Conservation (phyloP, 2,888 invertebrate species). For the Lampropteryx suffumata region DNA sequence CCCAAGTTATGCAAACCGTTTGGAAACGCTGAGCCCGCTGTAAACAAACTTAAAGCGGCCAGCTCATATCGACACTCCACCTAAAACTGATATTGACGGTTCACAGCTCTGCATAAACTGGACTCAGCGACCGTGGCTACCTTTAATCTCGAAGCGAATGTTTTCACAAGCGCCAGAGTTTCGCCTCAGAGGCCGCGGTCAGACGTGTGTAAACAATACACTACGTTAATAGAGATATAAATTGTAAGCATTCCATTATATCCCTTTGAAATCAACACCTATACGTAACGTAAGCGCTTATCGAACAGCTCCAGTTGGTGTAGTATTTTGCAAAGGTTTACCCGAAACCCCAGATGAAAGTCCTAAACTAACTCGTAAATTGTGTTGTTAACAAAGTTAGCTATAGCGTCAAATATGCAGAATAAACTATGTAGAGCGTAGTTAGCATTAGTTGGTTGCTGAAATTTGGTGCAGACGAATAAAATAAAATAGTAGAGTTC, state of each 20-base stretch:
- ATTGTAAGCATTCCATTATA: constrained; percentile 74
- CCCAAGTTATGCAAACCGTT: constrained; percentile 80
- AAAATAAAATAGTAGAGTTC: constrained; percentile 59
- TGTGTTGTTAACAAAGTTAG: constrained; percentile 30
- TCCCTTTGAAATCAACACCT: constrained; percentile 71
- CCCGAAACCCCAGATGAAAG: constrained; percentile 48
- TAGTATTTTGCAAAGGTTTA: constrained; percentile 44
- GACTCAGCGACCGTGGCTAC: constrained; percentile 60
- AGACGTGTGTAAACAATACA: constrained; percentile 76
- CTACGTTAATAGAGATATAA: constrained; percentile 81
- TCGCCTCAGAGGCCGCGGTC: constrained; percentile 67
- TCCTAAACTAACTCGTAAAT: constrained; percentile 53
- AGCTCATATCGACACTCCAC: constrained; percentile 39
- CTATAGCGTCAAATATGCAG: constrained; percentile 49
- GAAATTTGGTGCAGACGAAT: constrained; percentile 60
- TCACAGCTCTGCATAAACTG: constrained; percentile 46
- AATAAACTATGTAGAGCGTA: constrained; percentile 51
- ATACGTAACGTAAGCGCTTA: constrained; percentile 61
- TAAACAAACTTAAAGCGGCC: constrained; percentile 75
- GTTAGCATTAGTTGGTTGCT: constrained; percentile 56
- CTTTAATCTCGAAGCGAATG: constrained; percentile 77
- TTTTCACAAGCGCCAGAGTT: constrained; percentile 74
- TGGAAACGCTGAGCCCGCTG: constrained; percentile 76
- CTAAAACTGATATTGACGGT: constrained; percentile 33
- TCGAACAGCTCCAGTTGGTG: constrained; percentile 56